Evolutionary conservation across 2,888 invertebrate species (phyloP).

Genomic region (Gisinianus flammeolus): DNA sequence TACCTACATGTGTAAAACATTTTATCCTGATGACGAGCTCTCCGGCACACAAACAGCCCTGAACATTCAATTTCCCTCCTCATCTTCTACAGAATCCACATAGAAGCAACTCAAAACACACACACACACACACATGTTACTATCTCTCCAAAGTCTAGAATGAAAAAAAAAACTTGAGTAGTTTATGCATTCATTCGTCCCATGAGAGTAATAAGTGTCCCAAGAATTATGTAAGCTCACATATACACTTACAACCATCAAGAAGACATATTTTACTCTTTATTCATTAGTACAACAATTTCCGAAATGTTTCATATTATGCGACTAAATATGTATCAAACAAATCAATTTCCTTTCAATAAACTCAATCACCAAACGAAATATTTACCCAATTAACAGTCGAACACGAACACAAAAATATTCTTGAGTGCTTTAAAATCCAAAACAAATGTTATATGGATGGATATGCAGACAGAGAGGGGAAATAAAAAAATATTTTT

Average conservation of each 20-base stretch:
- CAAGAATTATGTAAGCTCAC: neutral
- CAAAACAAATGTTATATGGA: no score
- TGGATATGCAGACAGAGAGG: no score
- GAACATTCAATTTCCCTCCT: neutral
- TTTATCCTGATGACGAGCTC: neutral
- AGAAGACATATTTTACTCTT: neutral
- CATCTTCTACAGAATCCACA: neutral
- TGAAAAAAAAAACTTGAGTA: neutral
- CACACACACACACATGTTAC: slow-evolving; percentile 9
- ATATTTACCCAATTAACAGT: no score
- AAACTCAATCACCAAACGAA: neutral
- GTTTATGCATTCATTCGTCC: slow-evolving; percentile 27
- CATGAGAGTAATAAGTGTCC: slow-evolving; percentile 23
- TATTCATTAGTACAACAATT: neutral
- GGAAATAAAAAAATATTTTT: no score
- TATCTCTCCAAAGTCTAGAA: neutral
- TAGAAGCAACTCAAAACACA: neutral
- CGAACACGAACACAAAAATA: no score
- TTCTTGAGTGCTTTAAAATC: no score
- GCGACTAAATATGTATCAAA: neutral
- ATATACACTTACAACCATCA: neutral
- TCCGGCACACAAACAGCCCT: neutral
- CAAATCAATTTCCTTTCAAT: neutral
- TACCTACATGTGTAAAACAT: neutral
- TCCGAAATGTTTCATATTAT: neutral